phyloP scores from a whole-genome alignment of 2,888 invertebrate genomes.

The Actias luna region DNA sequence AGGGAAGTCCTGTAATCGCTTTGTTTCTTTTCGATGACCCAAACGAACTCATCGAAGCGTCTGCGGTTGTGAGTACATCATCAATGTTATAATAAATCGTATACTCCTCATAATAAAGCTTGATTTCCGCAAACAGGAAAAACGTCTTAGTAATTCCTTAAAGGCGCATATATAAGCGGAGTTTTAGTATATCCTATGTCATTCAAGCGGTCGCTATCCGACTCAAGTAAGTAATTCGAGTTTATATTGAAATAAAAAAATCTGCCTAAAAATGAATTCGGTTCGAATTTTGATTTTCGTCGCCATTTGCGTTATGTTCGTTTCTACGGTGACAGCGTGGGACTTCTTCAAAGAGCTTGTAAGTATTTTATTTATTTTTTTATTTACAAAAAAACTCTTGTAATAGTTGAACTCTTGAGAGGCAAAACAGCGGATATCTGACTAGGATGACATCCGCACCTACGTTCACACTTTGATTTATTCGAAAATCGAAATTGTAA shows the following conservation, averaged over 20 bases:
- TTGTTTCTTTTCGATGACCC: slow-evolving; percentile 1
- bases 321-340: slow-evolving; percentile 29
- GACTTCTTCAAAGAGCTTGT: slow-evolving; percentile 39
- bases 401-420: too few species aligned
- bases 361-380: slow-evolving; percentile 23
- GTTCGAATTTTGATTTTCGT: slow-evolving; percentile 28
- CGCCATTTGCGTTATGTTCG: slow-evolving; percentile 28
- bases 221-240: neutral
- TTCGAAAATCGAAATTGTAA: too few species aligned
- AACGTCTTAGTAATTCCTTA: neutral
- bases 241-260: neutral
- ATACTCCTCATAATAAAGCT: neutral
- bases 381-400: neutral
- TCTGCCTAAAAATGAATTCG: slow-evolving; percentile 25
- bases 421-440: too few species aligned
- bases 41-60: neutral
- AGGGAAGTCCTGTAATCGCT: neutral
- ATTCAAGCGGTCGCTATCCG: neutral
- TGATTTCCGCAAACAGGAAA: neutral
- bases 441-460: too few species aligned
- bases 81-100: too few species aligned
- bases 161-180: neutral
- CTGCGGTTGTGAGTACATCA: neutral
- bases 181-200: neutral
- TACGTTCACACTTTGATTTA: too few species aligned